phyloP scores from a whole-genome alignment of 2,888 invertebrate species.

The Oscheius sp. region DNA sequence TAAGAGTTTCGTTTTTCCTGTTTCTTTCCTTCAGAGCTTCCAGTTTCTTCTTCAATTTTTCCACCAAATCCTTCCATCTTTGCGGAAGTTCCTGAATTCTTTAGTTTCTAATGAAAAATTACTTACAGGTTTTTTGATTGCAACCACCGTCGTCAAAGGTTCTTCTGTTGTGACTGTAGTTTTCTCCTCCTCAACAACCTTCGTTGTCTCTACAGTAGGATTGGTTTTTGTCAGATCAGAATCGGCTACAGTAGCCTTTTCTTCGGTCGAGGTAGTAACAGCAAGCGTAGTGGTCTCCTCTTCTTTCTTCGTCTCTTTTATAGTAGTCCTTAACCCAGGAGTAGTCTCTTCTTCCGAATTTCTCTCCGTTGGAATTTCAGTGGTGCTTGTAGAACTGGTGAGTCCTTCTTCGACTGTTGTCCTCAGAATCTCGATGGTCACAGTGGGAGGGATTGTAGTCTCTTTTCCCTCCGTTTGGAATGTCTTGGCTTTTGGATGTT shows the following conservation, averaged over 20 bases:
- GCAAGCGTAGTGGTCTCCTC: not conserved
- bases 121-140: slow-evolving; percentile 8
- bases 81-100: slow-evolving; percentile 20
- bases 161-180: slow-evolving; percentile 5
- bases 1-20: slow-evolving; percentile 30
- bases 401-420: slow-evolving; percentile 11
- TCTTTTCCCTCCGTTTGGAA: not conserved
- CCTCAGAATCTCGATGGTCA: slow-evolving; percentile 2
- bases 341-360: not conserved
- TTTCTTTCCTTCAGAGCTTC: slow-evolving; percentile 46
- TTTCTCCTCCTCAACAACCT: too few species aligned
- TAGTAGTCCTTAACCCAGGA: slow-evolving; percentile 2
- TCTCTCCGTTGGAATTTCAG: not conserved
- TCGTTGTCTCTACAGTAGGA: not conserved
- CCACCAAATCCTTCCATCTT: slow-evolving; percentile 42
- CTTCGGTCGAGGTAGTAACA: not conserved
- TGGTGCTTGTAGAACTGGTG: not conserved
- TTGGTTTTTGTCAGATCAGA: not conserved
- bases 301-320: not conserved
- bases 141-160: not conserved
- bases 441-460: not conserved
- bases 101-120: not conserved
- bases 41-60: slow-evolving; percentile 43
- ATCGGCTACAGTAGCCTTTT: not conserved
- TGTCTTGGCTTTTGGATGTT: slow-evolving; percentile 13